Conservation (phyloP, 1,140 invertebrate species). For the Nasonia vitripennis region DNA sequence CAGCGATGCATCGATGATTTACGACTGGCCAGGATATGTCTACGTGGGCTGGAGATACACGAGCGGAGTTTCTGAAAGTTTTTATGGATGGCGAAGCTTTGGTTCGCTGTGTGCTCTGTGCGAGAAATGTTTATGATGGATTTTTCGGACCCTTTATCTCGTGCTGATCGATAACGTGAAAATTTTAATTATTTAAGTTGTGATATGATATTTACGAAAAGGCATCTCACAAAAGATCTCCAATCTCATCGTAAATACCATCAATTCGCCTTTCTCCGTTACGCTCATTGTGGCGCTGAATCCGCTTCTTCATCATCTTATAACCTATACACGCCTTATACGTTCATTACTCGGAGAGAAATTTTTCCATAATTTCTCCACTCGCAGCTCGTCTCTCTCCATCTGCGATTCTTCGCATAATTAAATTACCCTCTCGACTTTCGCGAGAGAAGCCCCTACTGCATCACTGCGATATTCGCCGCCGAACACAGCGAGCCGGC, state of each 20-base stretch:
- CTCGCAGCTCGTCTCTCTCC: neutral
- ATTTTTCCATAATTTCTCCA: neutral
- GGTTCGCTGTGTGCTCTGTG: neutral
- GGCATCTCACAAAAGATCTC: neutral
- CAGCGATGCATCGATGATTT: slow-evolving; percentile 29
- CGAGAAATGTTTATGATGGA: neutral
- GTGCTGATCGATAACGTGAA: no score
- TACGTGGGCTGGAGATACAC: neutral
- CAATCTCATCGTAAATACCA: neutral
- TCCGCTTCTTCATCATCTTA: neutral
- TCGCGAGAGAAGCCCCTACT: neutral
- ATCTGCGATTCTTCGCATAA: neutral
- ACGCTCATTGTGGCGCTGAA: neutral
- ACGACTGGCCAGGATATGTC: neutral
- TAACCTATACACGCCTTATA: neutral
- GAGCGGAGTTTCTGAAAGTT: slow-evolving; percentile 1
- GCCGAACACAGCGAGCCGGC: neutral
- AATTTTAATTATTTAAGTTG: no score
- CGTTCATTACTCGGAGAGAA: neutral
- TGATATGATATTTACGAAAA: no score
- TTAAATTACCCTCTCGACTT: neutral
- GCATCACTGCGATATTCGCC: neutral
- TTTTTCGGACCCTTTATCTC: neutral
- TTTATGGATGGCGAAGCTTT: neutral
- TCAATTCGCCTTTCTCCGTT: slow-evolving; percentile 7